Conservation (phyloP, 2,888 invertebrate species). For the Uropetala carovei region DNA sequence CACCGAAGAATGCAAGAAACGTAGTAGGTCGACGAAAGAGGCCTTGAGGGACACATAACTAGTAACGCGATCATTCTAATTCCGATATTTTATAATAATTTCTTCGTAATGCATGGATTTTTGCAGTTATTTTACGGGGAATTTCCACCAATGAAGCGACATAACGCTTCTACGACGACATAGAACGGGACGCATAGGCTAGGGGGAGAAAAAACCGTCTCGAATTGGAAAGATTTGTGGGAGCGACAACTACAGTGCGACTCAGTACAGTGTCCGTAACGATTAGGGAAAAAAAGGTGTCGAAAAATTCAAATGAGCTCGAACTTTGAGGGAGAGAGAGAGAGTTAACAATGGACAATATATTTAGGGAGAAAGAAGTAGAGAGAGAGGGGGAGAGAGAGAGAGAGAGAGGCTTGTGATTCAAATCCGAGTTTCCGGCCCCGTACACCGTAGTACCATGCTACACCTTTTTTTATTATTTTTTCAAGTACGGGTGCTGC, state of each 20-base stretch:
- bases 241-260: neutral
- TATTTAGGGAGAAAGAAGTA: neutral
- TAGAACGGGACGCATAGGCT: no score
- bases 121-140: no score
- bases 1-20: no score
- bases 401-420: conserved; percentile 12
- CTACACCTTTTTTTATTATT: conserved; percentile 51
- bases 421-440: conserved; percentile 47
- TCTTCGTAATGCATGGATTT: no score
- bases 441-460: conserved; percentile 1
- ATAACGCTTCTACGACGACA: no score
- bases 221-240: neutral
- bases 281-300: conserved; percentile 23
- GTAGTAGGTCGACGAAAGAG: no score
- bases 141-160: no score
- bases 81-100: no score
- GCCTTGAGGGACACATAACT: no score
- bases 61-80: no score
- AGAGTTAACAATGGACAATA: conserved; percentile 4
- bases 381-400: neutral
- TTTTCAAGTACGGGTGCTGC: neutral
- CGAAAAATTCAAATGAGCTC: conserved; percentile 58
- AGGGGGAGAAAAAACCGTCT: neutral
- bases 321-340: no score
- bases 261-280: conserved; percentile 20